Conservation (phyloP, 2,888 invertebrate genomes). For the Tipula vernalis region DNA sequence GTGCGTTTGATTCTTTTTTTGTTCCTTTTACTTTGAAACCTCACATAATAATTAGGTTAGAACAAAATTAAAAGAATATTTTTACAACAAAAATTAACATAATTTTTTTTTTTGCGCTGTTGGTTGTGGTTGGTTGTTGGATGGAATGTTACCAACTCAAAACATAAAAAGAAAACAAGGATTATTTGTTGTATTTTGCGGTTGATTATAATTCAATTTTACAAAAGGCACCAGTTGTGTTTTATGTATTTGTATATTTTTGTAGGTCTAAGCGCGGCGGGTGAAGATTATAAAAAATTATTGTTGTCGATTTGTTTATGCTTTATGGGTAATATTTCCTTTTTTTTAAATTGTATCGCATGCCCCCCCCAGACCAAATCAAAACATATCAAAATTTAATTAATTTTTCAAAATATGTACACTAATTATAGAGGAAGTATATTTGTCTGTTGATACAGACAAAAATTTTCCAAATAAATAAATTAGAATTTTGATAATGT, state of each 20-base stretch:
- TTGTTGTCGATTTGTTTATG: not conserved
- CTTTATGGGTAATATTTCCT: not conserved
- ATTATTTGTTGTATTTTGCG: not conserved
- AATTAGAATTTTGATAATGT: not conserved
- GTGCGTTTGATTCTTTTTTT: not conserved
- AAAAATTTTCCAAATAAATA: not conserved
- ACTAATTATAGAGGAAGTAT: not conserved
- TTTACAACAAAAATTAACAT: not conserved
- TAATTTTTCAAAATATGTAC: not conserved
- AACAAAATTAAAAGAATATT: not conserved
- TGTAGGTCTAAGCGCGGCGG: not conserved
- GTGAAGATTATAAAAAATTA: not conserved
- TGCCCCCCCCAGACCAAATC: not conserved
- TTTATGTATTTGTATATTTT: not conserved
- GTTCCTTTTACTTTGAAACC: not conserved
- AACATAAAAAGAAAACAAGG: not conserved
- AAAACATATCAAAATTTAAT: not conserved
- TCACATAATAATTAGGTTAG: not conserved
- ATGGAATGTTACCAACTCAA: not conserved
- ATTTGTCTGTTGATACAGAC: not conserved
- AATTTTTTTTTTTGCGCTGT: not conserved
- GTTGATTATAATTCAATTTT: not conserved
- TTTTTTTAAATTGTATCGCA: not conserved
- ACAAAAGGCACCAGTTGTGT: not conserved
- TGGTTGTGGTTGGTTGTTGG: not conserved